Base-by-base conservation (phyloP, 2,113 vertebrate genomes). In the Dissostichus mawsoni region DNA sequence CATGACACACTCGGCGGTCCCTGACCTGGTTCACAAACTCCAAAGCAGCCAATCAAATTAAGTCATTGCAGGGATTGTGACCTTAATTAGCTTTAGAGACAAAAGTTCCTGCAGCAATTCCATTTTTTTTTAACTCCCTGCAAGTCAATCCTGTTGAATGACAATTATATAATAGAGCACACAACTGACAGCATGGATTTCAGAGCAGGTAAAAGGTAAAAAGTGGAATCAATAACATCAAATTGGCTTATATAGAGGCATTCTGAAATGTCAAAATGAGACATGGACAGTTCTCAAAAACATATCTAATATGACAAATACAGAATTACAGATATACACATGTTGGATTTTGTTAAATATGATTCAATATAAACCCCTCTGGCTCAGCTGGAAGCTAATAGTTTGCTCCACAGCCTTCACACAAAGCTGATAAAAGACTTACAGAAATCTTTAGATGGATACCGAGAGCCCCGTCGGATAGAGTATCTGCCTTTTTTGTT, bases 391-490 rank as follows among this genome's bases (percentile, higher is more conserved):
- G 69, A 45, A 64, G 58, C 41, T 51, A 71, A 80, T 79, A 69
- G 78, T 84, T 75, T 78, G 74, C 36, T 41, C 36, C 36, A 41
- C 36, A 41, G 36, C 36, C 36, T 8, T 82, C 29, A 74, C 77
- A 85, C 29, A 5, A 58, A 90, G 68, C 77, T 36, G 78, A 80
- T 70, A 18, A 74, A 63, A 76, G 87, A 97, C 96, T 97, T 95
- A 97, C 95, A 95, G 94, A 96, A 94, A 81, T 95, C 94, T 85
- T 94, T 94, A 33, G 95, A 78, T 80, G 93, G 93, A 89, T 76
- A 72, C 16, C 92, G 90, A 3, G 90, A 87, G 61, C 85, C 86
- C 87, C 94, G 89, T 13, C 86, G 84, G 8, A 92, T 90, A 2
- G 83, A 93, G 61, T 83, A 84, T 87, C 92, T 87, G 76, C 93